Evolutionary conservation across 2,797 vertebrate genomes (phyloP).

Genomic region (Neopelma chrysocephalum): DNA sequence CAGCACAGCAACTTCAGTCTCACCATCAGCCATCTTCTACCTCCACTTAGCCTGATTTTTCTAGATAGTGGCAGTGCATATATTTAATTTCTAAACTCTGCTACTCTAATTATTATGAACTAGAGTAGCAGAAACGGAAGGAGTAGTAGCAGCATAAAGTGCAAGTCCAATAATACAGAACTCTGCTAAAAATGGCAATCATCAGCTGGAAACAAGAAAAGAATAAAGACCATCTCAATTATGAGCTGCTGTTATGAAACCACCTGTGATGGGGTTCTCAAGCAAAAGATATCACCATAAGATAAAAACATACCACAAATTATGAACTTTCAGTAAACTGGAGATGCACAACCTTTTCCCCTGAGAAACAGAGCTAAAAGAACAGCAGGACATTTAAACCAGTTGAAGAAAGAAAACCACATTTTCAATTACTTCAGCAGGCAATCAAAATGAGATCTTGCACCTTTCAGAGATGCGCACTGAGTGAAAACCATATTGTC

Average conservation of each 20-base stretch:
- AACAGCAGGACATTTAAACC: neutral
- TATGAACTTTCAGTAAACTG: neutral
- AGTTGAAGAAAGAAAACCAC: neutral
- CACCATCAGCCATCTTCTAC: neutral
- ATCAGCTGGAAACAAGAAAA: neutral
- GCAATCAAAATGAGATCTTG: neutral
- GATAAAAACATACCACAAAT: neutral
- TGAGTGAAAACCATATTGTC: neutral
- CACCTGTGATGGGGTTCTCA: neutral
- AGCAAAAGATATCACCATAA: neutral
- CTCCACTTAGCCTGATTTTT: neutral
- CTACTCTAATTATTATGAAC: neutral
- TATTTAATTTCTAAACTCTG: neutral
- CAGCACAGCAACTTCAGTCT: neutral
- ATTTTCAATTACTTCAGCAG: neutral
- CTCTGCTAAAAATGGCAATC: neutral
- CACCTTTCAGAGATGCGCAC: neutral
- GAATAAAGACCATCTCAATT: neutral
- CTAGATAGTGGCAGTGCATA: fast-evolving
- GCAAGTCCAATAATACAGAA: neutral
- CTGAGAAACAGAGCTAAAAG: neutral
- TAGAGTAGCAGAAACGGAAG: neutral
- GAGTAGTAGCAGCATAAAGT: neutral
- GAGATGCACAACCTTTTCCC: neutral
- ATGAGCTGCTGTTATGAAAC: neutral